Evolutionary conservation across 2,797 vertebrate genomes (phyloP).

Genomic region (Platyrinchus mystaceus): DNA sequence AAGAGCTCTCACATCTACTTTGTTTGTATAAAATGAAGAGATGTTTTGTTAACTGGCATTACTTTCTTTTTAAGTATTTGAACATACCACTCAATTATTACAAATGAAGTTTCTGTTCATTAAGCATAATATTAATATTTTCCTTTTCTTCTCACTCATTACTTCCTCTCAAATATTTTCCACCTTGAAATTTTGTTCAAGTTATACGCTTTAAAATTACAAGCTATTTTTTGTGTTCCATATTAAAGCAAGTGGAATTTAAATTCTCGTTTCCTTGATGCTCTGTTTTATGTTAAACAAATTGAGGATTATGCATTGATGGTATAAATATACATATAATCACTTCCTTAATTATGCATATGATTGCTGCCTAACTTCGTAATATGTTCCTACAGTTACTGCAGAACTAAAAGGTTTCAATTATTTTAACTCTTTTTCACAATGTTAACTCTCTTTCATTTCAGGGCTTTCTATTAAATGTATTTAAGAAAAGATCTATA

Average conservation of each 20-base stretch:
- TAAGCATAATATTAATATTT: slow-evolving; percentile 61
- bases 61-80: slow-evolving; percentile 6
- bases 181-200: slow-evolving; percentile 44
- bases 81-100: slow-evolving; percentile 32
- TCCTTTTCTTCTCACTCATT: slow-evolving; percentile 58
- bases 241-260: slow-evolving; percentile 66
- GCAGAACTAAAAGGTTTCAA: slow-evolving; percentile 64
- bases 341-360: slow-evolving; percentile 72
- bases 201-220: slow-evolving; percentile 49
- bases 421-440: slow-evolving; percentile 56
- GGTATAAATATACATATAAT: slow-evolving; percentile 74
- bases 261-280: slow-evolving; percentile 66
- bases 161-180: slow-evolving; percentile 55
- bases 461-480: neutral
- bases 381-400: slow-evolving; percentile 56
- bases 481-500: slow-evolving; percentile 6
- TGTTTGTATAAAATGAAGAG: neutral
- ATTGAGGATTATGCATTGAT: slow-evolving; percentile 66
- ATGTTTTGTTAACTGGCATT: neutral
- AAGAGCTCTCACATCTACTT: neutral
- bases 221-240: slow-evolving; percentile 45
- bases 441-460: slow-evolving; percentile 53
- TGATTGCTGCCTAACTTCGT: slow-evolving; percentile 67
- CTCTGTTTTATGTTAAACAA: slow-evolving; percentile 73
- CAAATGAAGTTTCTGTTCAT: slow-evolving; percentile 39